phyloP scores from a whole-genome alignment of 2,888 invertebrate species.

The Ischnura elegans region DNA sequence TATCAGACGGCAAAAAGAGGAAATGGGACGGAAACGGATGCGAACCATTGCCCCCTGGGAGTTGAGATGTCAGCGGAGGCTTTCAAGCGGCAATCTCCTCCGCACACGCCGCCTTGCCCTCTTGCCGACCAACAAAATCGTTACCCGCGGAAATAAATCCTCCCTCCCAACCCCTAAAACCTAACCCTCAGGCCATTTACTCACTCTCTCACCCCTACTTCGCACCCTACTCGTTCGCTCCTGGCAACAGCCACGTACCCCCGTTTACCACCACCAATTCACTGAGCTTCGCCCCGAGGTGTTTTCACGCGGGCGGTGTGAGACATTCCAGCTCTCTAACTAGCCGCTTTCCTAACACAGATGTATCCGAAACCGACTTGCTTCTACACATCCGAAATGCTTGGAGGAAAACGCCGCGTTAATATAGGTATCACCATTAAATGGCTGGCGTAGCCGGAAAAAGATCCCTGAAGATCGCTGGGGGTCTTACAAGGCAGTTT shows the following conservation, averaged over 20 bases:
- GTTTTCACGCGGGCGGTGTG: background rate
- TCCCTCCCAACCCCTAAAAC: background rate
- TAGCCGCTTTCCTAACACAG: background rate
- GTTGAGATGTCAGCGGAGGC: conserved; percentile 22
- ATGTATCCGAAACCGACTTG: no score
- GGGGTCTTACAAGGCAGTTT: no score
- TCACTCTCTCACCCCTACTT: background rate
- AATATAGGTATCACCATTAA: no score
- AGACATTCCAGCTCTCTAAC: background rate
- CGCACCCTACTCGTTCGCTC: background rate
- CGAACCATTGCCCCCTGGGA: conserved; percentile 20
- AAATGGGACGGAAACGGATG: conserved; percentile 35
- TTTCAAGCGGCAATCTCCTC: conserved; percentile 9
- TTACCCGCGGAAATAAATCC: conserved; percentile 22
- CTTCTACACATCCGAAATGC: no score
- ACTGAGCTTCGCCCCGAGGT: no score
- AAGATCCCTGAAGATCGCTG: no score
- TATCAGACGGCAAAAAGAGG: conserved; percentile 38
- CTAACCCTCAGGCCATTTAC: background rate
- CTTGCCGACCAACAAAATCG: background rate
- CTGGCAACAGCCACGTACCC: background rate
- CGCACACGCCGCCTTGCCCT: background rate
- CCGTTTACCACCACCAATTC: no score
- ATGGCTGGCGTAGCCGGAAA: no score
- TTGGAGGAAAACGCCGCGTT: no score